Evolutionary conservation across 2,797 vertebrate genomes (phyloP).

Genomic region (Pseudochaenichthys georgianus): DNA sequence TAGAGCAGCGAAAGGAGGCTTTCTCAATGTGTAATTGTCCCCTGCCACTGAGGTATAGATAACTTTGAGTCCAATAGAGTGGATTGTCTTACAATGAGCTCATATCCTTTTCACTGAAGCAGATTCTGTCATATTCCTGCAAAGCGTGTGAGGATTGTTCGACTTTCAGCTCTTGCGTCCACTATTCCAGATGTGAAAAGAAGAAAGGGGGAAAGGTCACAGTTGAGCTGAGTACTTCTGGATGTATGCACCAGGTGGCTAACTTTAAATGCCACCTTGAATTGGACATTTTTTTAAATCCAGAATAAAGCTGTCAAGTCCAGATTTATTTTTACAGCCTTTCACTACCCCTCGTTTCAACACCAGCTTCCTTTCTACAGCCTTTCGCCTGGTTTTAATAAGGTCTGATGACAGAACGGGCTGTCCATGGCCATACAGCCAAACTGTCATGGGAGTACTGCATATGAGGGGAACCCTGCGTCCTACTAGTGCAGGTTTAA

Average conservation of each 20-base stretch:
- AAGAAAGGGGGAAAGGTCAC: conserved; percentile 16
- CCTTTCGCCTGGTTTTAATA: conserved; percentile 54
- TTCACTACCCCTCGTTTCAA: conserved; percentile 17
- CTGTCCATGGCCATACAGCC: not conserved
- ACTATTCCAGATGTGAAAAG: conserved; percentile 54
- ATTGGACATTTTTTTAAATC: conserved; percentile 32
- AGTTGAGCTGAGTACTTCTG: conserved; percentile 16
- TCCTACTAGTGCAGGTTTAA: conserved; percentile 7
- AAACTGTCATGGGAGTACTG: conserved; percentile 8
- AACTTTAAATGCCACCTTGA: conserved; percentile 45
- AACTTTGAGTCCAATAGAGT: conserved; percentile 50
- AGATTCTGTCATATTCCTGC: conserved; percentile 36
- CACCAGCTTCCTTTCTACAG: conserved; percentile 20
- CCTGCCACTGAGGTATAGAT: conserved; percentile 53
- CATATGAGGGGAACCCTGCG: not conserved
- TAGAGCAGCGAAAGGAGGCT: conserved; percentile 51
- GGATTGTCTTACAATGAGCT: conserved; percentile 47
- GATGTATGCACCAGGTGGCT: conserved; percentile 36
- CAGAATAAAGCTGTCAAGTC: conserved; percentile 48
- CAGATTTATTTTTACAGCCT: conserved; percentile 55
- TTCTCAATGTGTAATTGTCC: conserved; percentile 64
- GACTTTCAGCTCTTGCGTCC: conserved; percentile 38
- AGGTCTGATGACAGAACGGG: conserved; percentile 42
- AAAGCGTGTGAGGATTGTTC: conserved; percentile 34
- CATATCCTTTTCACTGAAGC: conserved; percentile 35